A percentile compares a stretch with the other conserved stretches of the same genome.
These are phyloP conservation scores for Saguinus imperator DNA, from an alignment of 2,113 vertebrate species.

Conservation along the genomic window DNA sequence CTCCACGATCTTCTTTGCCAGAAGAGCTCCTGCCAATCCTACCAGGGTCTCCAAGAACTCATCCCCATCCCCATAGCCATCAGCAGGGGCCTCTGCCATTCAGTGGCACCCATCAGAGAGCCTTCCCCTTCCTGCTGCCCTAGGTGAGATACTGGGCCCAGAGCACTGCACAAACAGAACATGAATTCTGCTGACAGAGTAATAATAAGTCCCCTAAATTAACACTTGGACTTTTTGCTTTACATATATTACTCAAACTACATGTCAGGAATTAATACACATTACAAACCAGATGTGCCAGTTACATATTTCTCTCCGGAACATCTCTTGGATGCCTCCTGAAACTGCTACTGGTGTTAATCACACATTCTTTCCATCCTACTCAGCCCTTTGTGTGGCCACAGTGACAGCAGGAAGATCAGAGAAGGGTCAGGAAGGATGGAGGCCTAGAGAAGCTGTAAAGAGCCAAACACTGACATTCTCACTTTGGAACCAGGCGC, in stretches of 20 bases:
- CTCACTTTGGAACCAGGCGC: neutral
- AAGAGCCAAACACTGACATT: neutral
- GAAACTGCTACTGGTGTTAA: conserved; percentile 49
- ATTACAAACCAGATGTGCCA: conserved; percentile 70
- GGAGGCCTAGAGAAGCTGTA: neutral
- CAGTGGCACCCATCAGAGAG: neutral
- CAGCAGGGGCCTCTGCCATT: neutral
- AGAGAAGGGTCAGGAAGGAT: neutral
- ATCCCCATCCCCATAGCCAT: neutral
- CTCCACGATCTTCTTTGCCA: neutral
- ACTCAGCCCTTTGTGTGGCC: neutral
- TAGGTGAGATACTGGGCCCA: neutral
- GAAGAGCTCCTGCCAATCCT: neutral
- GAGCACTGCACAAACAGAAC: conserved; percentile 64
- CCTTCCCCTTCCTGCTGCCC: conserved; percentile 40
- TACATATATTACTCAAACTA: conserved; percentile 76
- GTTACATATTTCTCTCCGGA: conserved; percentile 66
- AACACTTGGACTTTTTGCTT: conserved; percentile 67
- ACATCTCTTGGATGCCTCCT: conserved; percentile 30
- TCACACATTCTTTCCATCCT: conserved; percentile 19
- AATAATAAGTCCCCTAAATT: conserved; percentile 75
- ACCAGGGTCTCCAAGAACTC: neutral
- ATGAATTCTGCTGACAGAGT: conserved; percentile 72
- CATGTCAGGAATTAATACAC: conserved; percentile 78
- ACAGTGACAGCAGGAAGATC: neutral